phyloP scores from a whole-genome alignment of 2,888 invertebrate genomes.

The Lapara coniferarum region DNA sequence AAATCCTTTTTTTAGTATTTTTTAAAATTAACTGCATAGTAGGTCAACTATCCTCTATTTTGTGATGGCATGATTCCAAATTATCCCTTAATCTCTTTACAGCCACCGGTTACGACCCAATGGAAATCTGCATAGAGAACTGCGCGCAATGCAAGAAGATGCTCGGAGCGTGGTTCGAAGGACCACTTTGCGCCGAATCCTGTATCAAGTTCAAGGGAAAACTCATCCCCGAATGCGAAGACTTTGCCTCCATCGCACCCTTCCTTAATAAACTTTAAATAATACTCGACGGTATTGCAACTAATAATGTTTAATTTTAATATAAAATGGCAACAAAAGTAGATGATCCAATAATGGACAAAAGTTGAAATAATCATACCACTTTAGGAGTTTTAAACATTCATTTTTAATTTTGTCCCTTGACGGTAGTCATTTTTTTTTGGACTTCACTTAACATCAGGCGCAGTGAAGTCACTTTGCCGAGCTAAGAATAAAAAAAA shows the following conservation, averaged over 20 bases:
- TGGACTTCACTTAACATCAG: too few relatives aligned
- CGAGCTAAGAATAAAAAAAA: too few relatives aligned
- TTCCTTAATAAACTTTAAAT: slow-evolving; percentile 84
- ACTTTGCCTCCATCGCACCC: slow-evolving; percentile 90
- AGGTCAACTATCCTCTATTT: too few relatives aligned
- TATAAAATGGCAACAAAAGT: neutral
- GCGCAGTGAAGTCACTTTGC: too few relatives aligned
- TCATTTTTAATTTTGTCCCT: too few relatives aligned
- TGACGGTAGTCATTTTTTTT: too few relatives aligned
- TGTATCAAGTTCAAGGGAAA: slow-evolving; percentile 93
- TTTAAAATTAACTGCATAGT: too few relatives aligned
- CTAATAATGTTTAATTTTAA: neutral
- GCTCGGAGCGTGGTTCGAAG: slow-evolving; percentile 94
- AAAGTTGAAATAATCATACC: neutral
- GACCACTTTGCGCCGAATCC: slow-evolving; percentile 92
- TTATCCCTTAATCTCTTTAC: slow-evolving; percentile 27
- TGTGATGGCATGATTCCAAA: too few relatives aligned
- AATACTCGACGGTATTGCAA: slow-evolving; percentile 1
- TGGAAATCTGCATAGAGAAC: slow-evolving; percentile 91
- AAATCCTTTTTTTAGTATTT: too few relatives aligned
- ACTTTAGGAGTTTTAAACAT: neutral
- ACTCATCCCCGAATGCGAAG: slow-evolving; percentile 93
- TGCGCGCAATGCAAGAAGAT: slow-evolving; percentile 96
- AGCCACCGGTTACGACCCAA: slow-evolving; percentile 80
- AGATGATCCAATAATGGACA: neutral